These are phyloP conservation scores for Cantharis rustica DNA, from an alignment of 2,888 invertebrate species.

Conservation along the genomic window DNA sequence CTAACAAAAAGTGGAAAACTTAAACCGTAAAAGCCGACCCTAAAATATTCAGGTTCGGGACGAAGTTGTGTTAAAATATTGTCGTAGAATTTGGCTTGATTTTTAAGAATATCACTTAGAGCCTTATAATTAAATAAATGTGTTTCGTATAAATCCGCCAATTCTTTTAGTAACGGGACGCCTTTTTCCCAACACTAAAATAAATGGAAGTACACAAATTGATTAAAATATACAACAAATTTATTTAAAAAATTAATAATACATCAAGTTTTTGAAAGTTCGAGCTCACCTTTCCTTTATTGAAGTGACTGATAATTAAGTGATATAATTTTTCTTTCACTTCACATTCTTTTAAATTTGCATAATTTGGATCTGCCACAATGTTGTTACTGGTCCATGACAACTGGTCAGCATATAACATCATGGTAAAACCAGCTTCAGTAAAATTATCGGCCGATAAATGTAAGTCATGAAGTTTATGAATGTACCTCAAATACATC, in stretches of 20 bases:
- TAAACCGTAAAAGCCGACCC: constrained; percentile 93
- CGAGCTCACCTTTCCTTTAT: constrained; percentile 81
- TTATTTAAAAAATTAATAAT: no score
- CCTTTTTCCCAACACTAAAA: constrained; percentile 94
- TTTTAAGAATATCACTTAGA: constrained; percentile 80
- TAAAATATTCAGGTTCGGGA: constrained; percentile 93
- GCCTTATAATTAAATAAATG: constrained; percentile 87
- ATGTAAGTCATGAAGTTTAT: constrained; percentile 92
- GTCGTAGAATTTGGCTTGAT: constrained; percentile 89
- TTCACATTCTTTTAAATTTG: constrained; percentile 84
- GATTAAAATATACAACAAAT: no score
- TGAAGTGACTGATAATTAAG: constrained; percentile 89
- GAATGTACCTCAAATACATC: constrained; percentile 94
- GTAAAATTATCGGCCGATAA: constrained; percentile 89
- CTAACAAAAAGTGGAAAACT: constrained; percentile 93
- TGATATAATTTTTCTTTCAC: constrained; percentile 88
- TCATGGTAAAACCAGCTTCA: constrained; percentile 93
- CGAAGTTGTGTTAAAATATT: constrained; percentile 86
- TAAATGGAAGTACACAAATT: neutral
- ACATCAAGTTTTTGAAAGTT: no score
- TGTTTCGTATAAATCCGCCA: constrained; percentile 85
- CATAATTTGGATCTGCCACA: constrained; percentile 70
- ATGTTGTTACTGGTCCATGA: constrained; percentile 77
- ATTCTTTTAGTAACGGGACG: constrained; percentile 86
- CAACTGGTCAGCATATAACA: constrained; percentile 90